Percentiles rank a stretch among this genome's conserved stretches.
Conservation (phyloP, 2,797 vertebrate genomes). For the Typhlichthys subterraneus region DNA sequence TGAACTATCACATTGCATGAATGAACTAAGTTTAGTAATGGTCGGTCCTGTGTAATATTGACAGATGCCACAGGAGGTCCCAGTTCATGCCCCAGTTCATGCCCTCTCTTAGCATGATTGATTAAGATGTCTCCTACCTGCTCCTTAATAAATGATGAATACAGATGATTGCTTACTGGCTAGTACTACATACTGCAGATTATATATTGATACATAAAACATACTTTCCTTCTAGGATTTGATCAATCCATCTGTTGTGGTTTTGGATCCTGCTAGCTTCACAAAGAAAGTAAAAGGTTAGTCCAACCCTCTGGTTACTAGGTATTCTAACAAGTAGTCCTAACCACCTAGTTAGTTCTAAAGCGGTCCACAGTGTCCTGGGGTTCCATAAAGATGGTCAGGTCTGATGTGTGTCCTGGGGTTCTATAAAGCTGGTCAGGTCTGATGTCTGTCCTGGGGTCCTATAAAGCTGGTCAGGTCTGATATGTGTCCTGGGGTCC, state of each 20-base stretch:
- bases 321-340: not conserved
- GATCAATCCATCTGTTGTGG: slow-evolving; percentile 86
- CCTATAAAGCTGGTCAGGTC: not conserved
- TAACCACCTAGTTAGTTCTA: not conserved
- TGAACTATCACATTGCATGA: too few species aligned
- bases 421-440: too few species aligned
- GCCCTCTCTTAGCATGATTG: too few species aligned
- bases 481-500: not conserved
- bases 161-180: not conserved
- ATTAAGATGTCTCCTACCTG: too few species aligned
- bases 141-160: not conserved
- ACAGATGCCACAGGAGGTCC: too few species aligned
- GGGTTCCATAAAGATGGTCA: not conserved
- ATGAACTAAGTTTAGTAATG: too few species aligned
- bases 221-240: slow-evolving; percentile 82
- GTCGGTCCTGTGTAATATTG: too few species aligned
- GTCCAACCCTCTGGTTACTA: not conserved
- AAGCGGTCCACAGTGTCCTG: not conserved
- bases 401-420: not conserved
- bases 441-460: not conserved
- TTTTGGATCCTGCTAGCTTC: slow-evolving; percentile 86
- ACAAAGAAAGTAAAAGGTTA: slow-evolving; percentile 81
- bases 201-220: too few species aligned
- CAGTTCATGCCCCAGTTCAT: too few species aligned
- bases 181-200: not conserved